phyloP scores from a whole-genome alignment of 2,888 invertebrate species.

The Amiota minor region DNA sequence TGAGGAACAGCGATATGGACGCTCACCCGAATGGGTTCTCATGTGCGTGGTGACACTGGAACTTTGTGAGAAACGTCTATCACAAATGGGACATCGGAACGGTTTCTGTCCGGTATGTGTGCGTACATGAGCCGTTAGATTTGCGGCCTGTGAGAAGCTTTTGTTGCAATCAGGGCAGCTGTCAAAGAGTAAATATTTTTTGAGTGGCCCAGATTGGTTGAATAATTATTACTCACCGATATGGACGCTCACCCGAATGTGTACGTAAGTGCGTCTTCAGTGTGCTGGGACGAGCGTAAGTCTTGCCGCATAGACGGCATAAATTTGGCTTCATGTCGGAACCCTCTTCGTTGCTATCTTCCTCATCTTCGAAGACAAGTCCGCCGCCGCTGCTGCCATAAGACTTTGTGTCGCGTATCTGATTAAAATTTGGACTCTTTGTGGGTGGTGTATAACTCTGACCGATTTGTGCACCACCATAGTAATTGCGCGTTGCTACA shows the following conservation, averaged over 20 bases:
- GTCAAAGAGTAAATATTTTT: background rate
- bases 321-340: conserved; percentile 86
- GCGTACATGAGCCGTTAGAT: conserved; percentile 94
- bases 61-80: conserved; percentile 96
- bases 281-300: conserved; percentile 96
- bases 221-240: conserved; percentile 58
- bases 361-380: conserved; percentile 78
- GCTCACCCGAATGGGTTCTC: conserved; percentile 99
- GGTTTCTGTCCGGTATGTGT: conserved; percentile 97
- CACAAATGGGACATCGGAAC: conserved; percentile 97
- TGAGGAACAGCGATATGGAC: conserved; percentile 94
- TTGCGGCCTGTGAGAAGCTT: conserved; percentile 98
- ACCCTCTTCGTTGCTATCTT: conserved; percentile 76
- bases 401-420: conserved; percentile 60
- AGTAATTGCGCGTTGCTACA: conserved; percentile 71
- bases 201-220: background rate
- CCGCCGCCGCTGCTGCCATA: conserved; percentile 28
- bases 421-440: conserved; percentile 69
- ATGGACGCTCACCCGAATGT: conserved; percentile 91
- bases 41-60: conserved; percentile 97
- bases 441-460: conserved; percentile 69
- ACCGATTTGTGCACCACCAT: conserved; percentile 64
- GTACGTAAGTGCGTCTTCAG: conserved; percentile 97
- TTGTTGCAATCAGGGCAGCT: conserved; percentile 93
- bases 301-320: conserved; percentile 96